Evolutionary conservation across 30 jellyfish, hydroid and myxozoan species (phyloP), one percentile per base, ranked within the genome.

Genomic region (Turritopsis rubra): DNA sequence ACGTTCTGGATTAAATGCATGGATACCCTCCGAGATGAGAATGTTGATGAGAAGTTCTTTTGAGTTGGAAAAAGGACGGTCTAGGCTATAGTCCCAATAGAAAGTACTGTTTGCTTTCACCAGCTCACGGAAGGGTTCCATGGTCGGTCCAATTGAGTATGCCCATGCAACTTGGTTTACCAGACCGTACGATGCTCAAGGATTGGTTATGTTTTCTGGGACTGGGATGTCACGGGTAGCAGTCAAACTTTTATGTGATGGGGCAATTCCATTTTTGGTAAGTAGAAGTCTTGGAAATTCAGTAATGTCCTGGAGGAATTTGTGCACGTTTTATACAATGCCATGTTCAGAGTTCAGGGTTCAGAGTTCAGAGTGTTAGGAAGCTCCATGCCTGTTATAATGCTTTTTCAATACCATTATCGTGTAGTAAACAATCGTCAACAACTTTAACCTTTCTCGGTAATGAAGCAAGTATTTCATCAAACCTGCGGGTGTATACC

Each of bases 111-210:
- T 1, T 0, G 52, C 1, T 0, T 41, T 53, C 0, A 52, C 75
- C 0, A 53, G 30, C 0, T 41, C 75, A 21, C 77, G 1, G 26
- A 78, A 78, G 8, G 85, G 85, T 52, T 0, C 82, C 85, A 78
- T 41, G 60, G 60, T 3, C 9, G 5, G 13, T 3, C 9, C 60
- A 41, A 41, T 41, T 41, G 60, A 41, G 60, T 41, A 41, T 3
- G 60, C 60, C 60, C 60, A 41, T 41, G 60, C 60, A 41, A 41
- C 60, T 30, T 78, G 77, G 13, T 78, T 78, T 1, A 78, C 85
- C 54, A 78, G 22, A 0, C 79, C 85, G 18, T 24, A 78, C 85
- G 82, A 78, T 41, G 60, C n/a, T n/a, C n/a, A n/a, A n/a, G n/a
- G n/a, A n/a, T n/a, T n/a, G n/a, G n/a, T n/a, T n/a, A n/a, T n/a